These are phyloP conservation scores for Catostomus latipinnis DNA, from an alignment of 2,797 vertebrate species.

Conservation along the genomic window DNA sequence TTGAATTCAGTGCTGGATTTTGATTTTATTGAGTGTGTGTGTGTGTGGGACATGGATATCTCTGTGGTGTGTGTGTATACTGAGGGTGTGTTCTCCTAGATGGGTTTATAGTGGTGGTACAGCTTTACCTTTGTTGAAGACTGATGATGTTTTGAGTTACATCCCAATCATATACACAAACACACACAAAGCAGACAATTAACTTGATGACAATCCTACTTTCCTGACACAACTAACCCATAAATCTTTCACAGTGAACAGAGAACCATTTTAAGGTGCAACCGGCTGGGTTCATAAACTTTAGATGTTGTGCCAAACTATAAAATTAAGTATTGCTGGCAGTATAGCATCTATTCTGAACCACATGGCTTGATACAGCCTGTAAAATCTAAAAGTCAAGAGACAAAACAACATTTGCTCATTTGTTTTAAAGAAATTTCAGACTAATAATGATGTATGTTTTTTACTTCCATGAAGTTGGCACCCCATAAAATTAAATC, in stretches of 20 bases:
- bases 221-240: constrained; percentile 1
- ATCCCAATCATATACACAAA: constrained; percentile 1
- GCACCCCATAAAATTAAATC: not conserved
- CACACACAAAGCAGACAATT: not conserved
- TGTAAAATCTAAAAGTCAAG: constrained; percentile 37
- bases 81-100: constrained; percentile 31
- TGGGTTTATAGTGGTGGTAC: constrained; percentile 3
- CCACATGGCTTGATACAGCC: constrained; percentile 5
- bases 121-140: constrained; percentile 5
- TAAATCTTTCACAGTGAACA: constrained; percentile 24
- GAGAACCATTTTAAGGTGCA: not conserved
- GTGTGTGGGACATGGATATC: not conserved
- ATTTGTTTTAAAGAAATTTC: not conserved
- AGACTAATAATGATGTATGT: not conserved
- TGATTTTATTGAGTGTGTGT: not conserved
- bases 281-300: constrained; percentile 16
- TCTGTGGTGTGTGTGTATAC: not conserved
- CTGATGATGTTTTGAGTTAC: not conserved
- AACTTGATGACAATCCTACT: not conserved
- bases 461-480: not conserved
- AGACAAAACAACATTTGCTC: not conserved
- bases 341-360: constrained; percentile 5
- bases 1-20: not conserved
- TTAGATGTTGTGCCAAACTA: constrained; percentile 21
- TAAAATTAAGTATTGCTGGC: not conserved